Conservation (phyloP, 2,888 invertebrate species). For the Polylopha cassiicola region DNA sequence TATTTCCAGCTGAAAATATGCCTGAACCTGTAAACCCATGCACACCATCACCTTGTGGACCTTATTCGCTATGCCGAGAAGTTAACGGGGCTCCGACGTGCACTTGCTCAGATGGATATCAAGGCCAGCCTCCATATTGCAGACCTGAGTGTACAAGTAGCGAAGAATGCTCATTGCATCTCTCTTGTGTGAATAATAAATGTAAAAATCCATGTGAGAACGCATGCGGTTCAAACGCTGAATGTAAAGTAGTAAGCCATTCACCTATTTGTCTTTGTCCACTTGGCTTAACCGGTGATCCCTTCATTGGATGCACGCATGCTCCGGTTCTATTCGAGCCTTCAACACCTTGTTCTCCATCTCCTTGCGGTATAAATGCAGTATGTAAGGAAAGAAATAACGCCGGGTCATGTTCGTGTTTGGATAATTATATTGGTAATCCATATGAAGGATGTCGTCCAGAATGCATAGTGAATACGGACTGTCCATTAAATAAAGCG, state of each 20-base stretch:
- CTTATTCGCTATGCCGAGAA: conserved; percentile 83
- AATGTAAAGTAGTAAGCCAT: conserved; percentile 86
- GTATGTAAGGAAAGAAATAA: conserved; percentile 78
- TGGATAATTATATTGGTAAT: conserved; percentile 84
- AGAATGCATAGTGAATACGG: conserved; percentile 84
- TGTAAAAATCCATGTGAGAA: conserved; percentile 86
- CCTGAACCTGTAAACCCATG: conserved; percentile 80
- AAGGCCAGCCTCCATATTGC: conserved; percentile 85
- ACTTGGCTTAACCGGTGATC: conserved; percentile 84
- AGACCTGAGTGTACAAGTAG: conserved; percentile 88
- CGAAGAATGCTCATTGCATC: conserved; percentile 81
- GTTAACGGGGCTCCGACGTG: conserved; percentile 84
- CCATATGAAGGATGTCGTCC: conserved; percentile 87
- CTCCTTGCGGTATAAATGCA: conserved; percentile 81
- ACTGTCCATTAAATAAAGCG: conserved; percentile 82
- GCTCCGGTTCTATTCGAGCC: conserved; percentile 51
- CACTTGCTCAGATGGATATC: conserved; percentile 82
- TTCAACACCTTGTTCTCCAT: conserved; percentile 77
- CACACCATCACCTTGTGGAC: conserved; percentile 87
- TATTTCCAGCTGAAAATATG: conserved; percentile 66
- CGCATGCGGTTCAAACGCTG: conserved; percentile 83
- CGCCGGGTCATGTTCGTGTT: conserved; percentile 82
- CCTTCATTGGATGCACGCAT: conserved; percentile 80
- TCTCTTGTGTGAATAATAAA: conserved; percentile 86
- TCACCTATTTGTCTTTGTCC: conserved; percentile 85